These are phyloP conservation scores for Ficedula albicollis DNA, from an alignment of 2,797 vertebrate genomes.

Conservation along the genomic window DNA sequence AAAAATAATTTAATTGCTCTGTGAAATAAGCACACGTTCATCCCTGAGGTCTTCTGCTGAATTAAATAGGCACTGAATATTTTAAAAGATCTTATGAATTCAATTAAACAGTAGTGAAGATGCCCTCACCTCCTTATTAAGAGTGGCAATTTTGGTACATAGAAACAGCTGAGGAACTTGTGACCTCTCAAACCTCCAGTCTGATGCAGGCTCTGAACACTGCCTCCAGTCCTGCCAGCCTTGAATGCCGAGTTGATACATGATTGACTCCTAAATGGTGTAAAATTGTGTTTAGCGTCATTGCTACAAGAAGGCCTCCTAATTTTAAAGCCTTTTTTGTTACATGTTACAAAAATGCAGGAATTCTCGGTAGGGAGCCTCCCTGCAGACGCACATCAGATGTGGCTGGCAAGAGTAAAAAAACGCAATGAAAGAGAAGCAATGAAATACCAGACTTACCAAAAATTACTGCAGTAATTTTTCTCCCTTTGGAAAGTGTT, in stretches of 20 bases:
- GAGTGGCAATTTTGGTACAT: not conserved
- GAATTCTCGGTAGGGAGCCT: not conserved
- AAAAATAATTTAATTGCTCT: not conserved
- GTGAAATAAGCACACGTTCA: not conserved
- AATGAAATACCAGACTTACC: not conserved
- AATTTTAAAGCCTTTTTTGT: not conserved
- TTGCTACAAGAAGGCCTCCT: not conserved
- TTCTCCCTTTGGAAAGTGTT: not conserved
- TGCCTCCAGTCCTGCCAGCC: not conserved
- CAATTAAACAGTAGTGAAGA: not conserved
- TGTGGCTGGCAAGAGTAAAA: not conserved
- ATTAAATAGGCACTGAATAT: not conserved
- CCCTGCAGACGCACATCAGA: not conserved
- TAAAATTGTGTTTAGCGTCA: not conserved
- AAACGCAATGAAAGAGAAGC: not conserved
- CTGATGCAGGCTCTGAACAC: not conserved
- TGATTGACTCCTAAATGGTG: not conserved
- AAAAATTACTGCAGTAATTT: not conserved
- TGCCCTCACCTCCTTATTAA: not conserved
- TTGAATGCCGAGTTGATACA: not conserved
- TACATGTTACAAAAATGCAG: not conserved
- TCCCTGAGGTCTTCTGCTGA: not conserved
- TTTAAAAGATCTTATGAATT: not conserved
- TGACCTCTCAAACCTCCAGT: not conserved
- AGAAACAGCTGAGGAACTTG: not conserved